Evolutionary conservation across 2,888 invertebrate genomes (phyloP).

Genomic region (Cybosia mesomella): DNA sequence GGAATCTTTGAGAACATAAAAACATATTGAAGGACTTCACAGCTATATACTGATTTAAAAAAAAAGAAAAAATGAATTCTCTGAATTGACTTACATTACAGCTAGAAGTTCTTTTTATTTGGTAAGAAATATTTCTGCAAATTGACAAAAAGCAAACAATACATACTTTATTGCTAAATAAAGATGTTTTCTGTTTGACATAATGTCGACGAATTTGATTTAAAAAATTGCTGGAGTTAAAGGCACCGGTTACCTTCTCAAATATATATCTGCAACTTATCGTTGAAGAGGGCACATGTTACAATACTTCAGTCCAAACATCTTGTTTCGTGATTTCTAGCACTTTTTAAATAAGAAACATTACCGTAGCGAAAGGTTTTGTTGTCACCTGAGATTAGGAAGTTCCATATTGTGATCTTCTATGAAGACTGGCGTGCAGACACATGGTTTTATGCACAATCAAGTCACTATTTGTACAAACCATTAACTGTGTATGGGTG

Average conservation of each 20-base stretch:
- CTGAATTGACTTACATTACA: conserved; percentile 2
- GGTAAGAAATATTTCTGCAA: background rate
- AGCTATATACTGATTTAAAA: background rate
- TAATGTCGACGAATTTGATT: conserved; percentile 18
- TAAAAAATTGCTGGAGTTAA: conserved; percentile 8
- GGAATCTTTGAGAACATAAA: background rate
- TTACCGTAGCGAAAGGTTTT: conserved; percentile 44
- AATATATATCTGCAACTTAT: background rate
- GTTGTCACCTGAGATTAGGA: conserved; percentile 71
- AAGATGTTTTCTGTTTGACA: conserved; percentile 51
- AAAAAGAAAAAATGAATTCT: background rate
- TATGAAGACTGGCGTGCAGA: conserved; percentile 76
- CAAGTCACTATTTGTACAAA: conserved; percentile 85
- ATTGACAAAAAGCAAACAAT: conserved; percentile 34
- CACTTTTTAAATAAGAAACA: conserved; percentile 43
- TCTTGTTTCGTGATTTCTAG: conserved; percentile 25
- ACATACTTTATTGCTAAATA: conserved; percentile 38
- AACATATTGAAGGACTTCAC: background rate
- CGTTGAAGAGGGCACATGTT: background rate
- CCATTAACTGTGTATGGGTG: conserved; percentile 63
- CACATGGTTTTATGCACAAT: conserved; percentile 76
- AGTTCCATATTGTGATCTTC: conserved; percentile 75
- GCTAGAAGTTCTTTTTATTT: conserved; percentile 2
- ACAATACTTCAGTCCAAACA: background rate
- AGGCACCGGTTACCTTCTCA: background rate